phyloP scores from a whole-genome alignment of 2,113 vertebrate genomes.

The Pogona vitticeps region DNA sequence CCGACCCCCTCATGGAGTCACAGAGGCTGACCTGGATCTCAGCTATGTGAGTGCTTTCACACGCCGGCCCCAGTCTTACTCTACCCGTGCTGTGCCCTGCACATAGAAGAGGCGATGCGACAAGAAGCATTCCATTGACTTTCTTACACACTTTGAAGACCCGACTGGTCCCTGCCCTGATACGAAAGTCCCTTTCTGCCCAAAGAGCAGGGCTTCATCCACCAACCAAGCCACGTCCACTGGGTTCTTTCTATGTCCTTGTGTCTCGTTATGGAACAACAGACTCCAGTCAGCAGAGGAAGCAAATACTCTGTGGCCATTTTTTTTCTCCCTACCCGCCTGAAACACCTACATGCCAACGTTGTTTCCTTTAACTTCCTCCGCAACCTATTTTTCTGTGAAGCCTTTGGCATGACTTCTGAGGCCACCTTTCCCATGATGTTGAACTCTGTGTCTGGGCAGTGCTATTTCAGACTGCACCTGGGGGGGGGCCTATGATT shows the following conservation, averaged over 20 bases:
- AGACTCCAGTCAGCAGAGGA: not conserved
- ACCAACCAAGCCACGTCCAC: no score
- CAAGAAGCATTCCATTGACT: not conserved
- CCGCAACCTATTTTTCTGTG: not conserved
- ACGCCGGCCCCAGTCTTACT: conserved; percentile 56
- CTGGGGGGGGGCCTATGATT: not conserved
- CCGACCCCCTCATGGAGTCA: conserved; percentile 46
- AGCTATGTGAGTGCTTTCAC: conserved; percentile 53
- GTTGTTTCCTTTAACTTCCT: not conserved
- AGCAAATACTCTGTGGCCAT: no score
- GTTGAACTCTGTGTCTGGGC: not conserved
- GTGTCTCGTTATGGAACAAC: not conserved
- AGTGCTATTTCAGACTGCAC: not conserved
- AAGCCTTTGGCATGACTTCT: not conserved
- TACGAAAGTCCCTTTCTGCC: not conserved
- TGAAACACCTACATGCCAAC: not conserved
- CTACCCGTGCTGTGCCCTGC: conserved; percentile 54
- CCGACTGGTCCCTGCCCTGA: not conserved
- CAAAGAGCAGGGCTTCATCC: no score
- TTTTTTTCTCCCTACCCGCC: not conserved
- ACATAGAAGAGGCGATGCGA: not conserved
- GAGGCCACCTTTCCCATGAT: not conserved
- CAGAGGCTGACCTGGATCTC: conserved; percentile 57
- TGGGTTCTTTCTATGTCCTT: no score
- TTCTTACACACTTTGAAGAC: no score